Evolutionary conservation across 2,888 invertebrate genomes (phyloP).

Genomic region (Cryptosula pallasiana): DNA sequence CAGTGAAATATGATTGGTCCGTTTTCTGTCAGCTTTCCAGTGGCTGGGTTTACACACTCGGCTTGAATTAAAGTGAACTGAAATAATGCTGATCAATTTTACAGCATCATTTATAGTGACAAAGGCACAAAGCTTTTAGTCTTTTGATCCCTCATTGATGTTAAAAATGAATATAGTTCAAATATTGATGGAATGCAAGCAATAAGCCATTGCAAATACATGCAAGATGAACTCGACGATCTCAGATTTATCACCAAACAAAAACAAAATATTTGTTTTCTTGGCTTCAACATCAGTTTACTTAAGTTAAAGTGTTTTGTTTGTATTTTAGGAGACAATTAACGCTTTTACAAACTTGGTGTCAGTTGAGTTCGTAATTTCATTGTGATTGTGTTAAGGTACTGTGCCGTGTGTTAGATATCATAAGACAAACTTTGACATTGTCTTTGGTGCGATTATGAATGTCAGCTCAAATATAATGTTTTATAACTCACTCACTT

Average conservation of each 20-base stretch:
- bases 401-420: not conserved
- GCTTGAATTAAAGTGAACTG: not conserved
- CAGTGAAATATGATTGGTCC: conserved; percentile 13
- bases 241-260: not conserved
- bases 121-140: conserved; percentile 6
- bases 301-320: too few species aligned
- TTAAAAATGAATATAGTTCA: not conserved
- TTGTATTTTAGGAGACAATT: not conserved
- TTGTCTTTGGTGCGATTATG: too few species aligned
- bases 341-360: not conserved
- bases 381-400: not conserved
- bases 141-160: conserved; percentile 18
- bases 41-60: not conserved
- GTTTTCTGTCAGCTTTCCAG: not conserved
- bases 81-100: conserved; percentile 11
- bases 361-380: not conserved
- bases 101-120: not conserved
- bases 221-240: not conserved
- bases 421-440: too few species aligned
- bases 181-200: conserved; percentile 17
- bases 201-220: not conserved
- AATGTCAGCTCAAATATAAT: too few species aligned
- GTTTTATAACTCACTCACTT: too few species aligned
- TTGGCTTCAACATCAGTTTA: not conserved
- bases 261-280: conserved; percentile 5